Evolutionary conservation across 2,888 invertebrate species (phyloP), one percentile per base, ranked within the genome.

Genomic region (Colletes collaris): DNA sequence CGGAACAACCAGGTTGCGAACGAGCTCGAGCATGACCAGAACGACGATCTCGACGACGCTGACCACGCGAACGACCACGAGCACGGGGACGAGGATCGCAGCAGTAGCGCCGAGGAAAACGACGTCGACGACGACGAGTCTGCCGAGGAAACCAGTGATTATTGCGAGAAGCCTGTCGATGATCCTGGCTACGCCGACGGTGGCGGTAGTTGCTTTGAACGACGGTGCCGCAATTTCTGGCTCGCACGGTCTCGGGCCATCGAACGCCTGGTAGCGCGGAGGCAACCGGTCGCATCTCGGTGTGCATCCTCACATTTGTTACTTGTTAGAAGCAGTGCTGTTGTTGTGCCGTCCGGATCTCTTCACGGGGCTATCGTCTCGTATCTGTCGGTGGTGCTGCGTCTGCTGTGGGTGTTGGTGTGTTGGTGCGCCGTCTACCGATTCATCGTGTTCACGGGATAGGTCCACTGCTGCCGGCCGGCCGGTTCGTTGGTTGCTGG

Each of bases 251-350:
- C 79, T 79, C 66, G 79, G 84, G 35, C 72, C 83, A 49, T 82
- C 84, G 77, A 81, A 77, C 64, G 68, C 56, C 85, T 86, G 86
- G 83, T 86, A 86, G 86, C 86, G 87, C 83, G 86, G 73, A 83
- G 76, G 79, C 79, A 79, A 84, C 80, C 73, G 40, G 72, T 82
- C 73, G 70, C 69, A 19, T 53, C 59, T 74, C 70, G 46, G 56
- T 55, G 65, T 10, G 37, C 44, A 4, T 56, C 52, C 56, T 67
- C 70, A 35, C 50, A 53, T 40, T 73, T 63, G 60, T 76, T 78
- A 55, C 62, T 72, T 70, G 76, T 80, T 78, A 71, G 72, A 73
- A 84, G 69, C 74, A 86, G 85, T 84, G 84, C 68, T 79, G 71
- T 76, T 84, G 76, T 76, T 74, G 72, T 84, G 81, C 81, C 84